Evolutionary conservation across 2,888 invertebrate genomes (phyloP).

Genomic region (Brachylomia viminalis): DNA sequence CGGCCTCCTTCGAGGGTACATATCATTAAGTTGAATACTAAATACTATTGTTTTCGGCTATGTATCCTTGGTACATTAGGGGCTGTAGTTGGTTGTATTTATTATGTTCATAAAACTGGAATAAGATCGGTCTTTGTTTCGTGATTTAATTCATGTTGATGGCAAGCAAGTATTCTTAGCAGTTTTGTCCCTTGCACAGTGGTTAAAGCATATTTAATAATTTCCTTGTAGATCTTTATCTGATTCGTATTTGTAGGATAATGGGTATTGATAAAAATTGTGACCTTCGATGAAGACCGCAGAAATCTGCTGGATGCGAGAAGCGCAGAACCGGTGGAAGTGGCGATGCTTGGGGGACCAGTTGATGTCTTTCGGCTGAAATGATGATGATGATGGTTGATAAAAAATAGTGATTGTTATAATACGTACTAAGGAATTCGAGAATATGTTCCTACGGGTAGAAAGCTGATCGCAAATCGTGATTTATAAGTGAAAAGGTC

Average conservation of each 20-base stretch:
- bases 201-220: neutral
- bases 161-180: no score
- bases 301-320: neutral
- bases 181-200: neutral
- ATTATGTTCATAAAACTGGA: conserved; percentile 28
- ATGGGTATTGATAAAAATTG: neutral
- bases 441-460: neutral
- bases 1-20: conserved; percentile 85
- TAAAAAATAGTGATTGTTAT: neutral
- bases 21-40: conserved; percentile 79
- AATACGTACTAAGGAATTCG: neutral
- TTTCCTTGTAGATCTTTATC: neutral
- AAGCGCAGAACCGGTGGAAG: neutral
- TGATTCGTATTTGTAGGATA: neutral
- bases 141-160: conserved; percentile 19
- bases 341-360: no score
- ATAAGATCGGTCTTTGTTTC: conserved; percentile 19
- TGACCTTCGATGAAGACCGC: neutral
- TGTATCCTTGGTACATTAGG: conserved; percentile 48
- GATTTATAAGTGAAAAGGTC: neutral
- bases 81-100: conserved; percentile 31
- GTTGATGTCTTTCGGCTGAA: neutral
- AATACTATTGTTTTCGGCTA: conserved; percentile 71
- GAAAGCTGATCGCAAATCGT: neutral
- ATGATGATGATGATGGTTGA: no score